Conservation (phyloP, 2,888 invertebrate genomes). For the Eupeodes latifasciatus region DNA sequence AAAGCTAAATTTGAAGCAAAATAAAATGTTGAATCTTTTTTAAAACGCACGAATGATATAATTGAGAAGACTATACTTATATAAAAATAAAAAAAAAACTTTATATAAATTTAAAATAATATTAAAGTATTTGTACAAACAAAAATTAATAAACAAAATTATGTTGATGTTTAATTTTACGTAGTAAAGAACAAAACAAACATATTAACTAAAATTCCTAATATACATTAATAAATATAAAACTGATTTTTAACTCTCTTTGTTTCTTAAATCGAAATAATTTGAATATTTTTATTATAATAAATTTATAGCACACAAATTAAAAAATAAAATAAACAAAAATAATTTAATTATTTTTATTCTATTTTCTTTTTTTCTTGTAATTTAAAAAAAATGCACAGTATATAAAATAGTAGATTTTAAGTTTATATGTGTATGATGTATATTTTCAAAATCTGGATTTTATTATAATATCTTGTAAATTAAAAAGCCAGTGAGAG, state of each 20-base stretch:
- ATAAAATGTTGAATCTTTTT: slow-evolving; percentile 15
- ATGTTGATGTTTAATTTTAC: slow-evolving; percentile 68
- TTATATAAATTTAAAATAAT: slow-evolving; percentile 26
- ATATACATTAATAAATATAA: slow-evolving; percentile 16
- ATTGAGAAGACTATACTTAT: slow-evolving; percentile 62
- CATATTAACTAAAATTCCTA: slow-evolving; percentile 51
- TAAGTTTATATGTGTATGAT: background rate
- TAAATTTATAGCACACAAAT: slow-evolving; percentile 28
- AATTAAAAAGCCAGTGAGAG: slow-evolving; percentile 69
- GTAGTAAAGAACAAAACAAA: slow-evolving; percentile 54
- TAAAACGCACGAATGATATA: slow-evolving; percentile 71
- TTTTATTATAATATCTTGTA: slow-evolving; percentile 56
- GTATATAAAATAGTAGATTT: slow-evolving; percentile 12
- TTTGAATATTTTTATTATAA: slow-evolving; percentile 11
- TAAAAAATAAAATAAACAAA: slow-evolving; percentile 29
- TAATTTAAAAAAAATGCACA: slow-evolving; percentile 54
- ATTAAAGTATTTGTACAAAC: slow-evolving; percentile 62
- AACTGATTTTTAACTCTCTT: slow-evolving; percentile 22
- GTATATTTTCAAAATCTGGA: slow-evolving; percentile 55
- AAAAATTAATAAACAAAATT: slow-evolving; percentile 20
- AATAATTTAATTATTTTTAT: slow-evolving; percentile 72
- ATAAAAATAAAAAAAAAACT: slow-evolving; percentile 3
- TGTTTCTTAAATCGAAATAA: background rate
- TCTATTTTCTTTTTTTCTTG: background rate
- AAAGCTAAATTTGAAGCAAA: slow-evolving; percentile 8